Conservation (phyloP, 1,140 invertebrate species). For the Protaetia brevitarsis region DNA sequence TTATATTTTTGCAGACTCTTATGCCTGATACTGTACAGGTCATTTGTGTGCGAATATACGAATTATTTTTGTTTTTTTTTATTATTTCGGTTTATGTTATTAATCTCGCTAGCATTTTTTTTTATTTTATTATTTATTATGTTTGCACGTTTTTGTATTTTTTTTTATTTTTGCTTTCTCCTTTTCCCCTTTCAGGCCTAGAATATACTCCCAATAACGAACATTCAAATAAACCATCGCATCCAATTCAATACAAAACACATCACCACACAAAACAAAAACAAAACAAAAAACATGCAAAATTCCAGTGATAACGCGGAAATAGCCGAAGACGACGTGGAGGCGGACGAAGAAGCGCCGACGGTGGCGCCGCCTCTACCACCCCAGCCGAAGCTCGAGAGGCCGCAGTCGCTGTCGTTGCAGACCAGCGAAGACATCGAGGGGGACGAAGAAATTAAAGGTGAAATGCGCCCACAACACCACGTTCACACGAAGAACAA, state of each 20-base stretch:
- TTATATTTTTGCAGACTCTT: too few species aligned
- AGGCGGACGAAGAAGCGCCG: conserved; percentile 2
- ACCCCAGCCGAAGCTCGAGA: conserved; percentile 48
- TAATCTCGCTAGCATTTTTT: too few species aligned
- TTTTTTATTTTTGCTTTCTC: conserved; percentile 38
- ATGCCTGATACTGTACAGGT: too few species aligned
- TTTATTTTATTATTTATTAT: conserved; percentile 28
- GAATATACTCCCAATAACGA: conserved; percentile 42
- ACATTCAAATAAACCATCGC: conserved; percentile 20
- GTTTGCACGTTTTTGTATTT: conserved; percentile 27
- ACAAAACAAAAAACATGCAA: conserved; percentile 26
- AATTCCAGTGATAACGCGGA: conserved; percentile 42
- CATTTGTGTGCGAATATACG: too few species aligned
- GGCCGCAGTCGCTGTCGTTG: conserved; percentile 53
- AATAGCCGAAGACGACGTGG: conserved; percentile 18
- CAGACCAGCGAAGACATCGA: conserved; percentile 48
- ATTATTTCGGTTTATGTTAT: background rate
- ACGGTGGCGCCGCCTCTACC: background rate
- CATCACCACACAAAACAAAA: background rate
- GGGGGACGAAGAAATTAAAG: conserved; percentile 47
- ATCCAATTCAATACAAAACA: conserved; percentile 18
- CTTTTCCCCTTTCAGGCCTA: conserved; percentile 38
- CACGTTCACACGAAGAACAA: background rate
- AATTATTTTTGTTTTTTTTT: background rate
- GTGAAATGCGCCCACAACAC: conserved; percentile 42